These are phyloP conservation scores for Dromiciops gliroides DNA, from an alignment of 2,113 vertebrate genomes.

Conservation along the genomic window DNA sequence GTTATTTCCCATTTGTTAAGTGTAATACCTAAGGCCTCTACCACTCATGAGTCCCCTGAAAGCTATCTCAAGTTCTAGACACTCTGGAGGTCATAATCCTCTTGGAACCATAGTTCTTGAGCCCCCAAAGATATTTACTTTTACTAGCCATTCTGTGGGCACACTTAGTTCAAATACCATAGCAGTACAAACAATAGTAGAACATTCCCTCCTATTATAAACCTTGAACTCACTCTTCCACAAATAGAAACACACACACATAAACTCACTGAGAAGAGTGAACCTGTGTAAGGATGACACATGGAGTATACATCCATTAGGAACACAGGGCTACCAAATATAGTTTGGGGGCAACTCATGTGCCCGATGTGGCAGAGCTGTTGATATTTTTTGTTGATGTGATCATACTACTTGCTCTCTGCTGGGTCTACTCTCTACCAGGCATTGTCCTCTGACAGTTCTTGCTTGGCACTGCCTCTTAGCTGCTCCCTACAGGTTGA, in stretches of 20 bases:
- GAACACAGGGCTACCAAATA: constrained; percentile 68
- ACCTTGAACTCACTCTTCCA: background rate
- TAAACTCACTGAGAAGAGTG: constrained; percentile 63
- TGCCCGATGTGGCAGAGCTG: background rate
- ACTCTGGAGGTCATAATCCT: background rate
- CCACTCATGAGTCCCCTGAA: background rate
- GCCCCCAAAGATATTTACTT: background rate
- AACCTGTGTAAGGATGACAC: constrained; percentile 47
- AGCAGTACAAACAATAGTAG: background rate
- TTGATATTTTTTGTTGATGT: background rate
- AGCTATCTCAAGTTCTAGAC: background rate
- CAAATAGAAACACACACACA: background rate
- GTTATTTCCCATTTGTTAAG: background rate
- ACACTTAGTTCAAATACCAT: background rate
- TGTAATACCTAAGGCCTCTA: background rate
- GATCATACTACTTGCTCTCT: background rate
- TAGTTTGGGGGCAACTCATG: background rate
- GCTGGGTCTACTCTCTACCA: background rate
- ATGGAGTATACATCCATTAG: constrained; percentile 43
- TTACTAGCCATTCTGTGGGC: background rate
- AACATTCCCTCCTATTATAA: background rate
- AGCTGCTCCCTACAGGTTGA: background rate
- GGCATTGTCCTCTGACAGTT: background rate
- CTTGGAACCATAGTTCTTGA: background rate
- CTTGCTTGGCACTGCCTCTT: background rate